Percentiles rank a stretch among this genome's conserved stretches.
phyloP scores from a whole-genome alignment of 2,113 vertebrate genomes.

The Antennarius striatus region DNA sequence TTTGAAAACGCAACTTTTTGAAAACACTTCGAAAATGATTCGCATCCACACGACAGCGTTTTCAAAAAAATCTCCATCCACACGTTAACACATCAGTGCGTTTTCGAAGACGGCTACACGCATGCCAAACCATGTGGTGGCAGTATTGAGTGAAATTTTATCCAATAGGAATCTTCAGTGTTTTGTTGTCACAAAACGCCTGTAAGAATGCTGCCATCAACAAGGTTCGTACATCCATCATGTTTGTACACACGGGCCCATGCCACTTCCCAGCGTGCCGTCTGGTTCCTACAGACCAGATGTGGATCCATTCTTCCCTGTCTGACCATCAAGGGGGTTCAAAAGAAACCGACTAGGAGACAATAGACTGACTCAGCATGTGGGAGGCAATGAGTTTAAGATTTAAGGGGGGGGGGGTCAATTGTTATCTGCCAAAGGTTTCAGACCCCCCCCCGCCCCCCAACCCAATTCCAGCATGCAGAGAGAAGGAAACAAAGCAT shows the following conservation, averaged over 20 bases:
- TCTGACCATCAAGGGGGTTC: slow-evolving; percentile 21
- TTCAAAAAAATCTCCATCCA: too few species aligned
- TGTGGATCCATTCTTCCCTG: slow-evolving; percentile 30
- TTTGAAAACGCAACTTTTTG: too few species aligned
- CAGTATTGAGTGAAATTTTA: too few species aligned
- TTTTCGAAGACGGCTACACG: too few species aligned
- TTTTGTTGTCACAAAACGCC: too few species aligned
- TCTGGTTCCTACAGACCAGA: slow-evolving; percentile 20
- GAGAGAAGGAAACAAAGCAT: slow-evolving; percentile 56
- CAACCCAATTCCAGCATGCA: slow-evolving; percentile 22
- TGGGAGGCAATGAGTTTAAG: slow-evolving; percentile 34
- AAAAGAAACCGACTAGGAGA: slow-evolving; percentile 26
- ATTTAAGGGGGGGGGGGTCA: slow-evolving; percentile 33
- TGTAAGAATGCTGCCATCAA: too few species aligned
- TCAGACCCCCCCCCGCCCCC: slow-evolving; percentile 28
- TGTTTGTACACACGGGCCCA: slow-evolving; percentile 2
- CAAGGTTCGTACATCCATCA: too few species aligned
- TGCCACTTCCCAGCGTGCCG: slow-evolving; percentile 18
- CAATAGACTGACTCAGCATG: slow-evolving; percentile 55
- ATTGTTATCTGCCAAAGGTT: slow-evolving; percentile 18
- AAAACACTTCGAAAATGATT: too few species aligned
- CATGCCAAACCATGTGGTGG: too few species aligned
- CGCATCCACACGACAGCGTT: too few species aligned
- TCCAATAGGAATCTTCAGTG: too few species aligned
- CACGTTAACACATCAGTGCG: too few species aligned